Evolutionary conservation across 2,888 invertebrate species (phyloP).

Genomic region (Himalopsyche kuldschensis): DNA sequence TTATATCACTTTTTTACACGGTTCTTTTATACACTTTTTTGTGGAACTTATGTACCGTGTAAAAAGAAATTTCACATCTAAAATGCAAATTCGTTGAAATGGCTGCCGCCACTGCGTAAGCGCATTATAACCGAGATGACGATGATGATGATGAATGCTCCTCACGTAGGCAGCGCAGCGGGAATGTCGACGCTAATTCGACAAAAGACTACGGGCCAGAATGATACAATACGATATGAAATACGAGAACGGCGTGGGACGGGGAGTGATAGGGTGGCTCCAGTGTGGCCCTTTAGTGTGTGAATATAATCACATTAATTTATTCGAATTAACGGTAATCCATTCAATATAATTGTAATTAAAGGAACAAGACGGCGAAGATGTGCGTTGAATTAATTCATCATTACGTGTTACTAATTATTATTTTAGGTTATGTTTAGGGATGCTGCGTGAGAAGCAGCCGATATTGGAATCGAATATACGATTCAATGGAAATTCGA

Average conservation of each 20-base stretch:
- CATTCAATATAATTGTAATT: not conserved
- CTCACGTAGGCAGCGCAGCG: slow-evolving; percentile 23
- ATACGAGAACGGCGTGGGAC: not conserved
- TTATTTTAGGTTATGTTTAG: too few species aligned
- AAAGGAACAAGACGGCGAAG: not conserved
- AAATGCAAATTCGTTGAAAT: too few species aligned
- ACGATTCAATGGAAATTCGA: too few species aligned
- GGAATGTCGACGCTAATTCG: slow-evolving; percentile 23
- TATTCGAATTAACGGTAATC: not conserved
- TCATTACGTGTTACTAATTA: too few species aligned
- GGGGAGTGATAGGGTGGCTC: not conserved
- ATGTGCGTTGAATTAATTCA: not conserved
- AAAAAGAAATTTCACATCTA: too few species aligned
- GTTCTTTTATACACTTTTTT: too few species aligned
- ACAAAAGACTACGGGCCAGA: not conserved
- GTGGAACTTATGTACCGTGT: too few species aligned
- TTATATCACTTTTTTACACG: too few species aligned
- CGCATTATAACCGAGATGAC: not conserved
- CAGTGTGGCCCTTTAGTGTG: not conserved
- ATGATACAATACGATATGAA: not conserved
- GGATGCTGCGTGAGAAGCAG: too few species aligned
- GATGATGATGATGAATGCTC: slow-evolving; percentile 8
- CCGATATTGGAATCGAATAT: too few species aligned
- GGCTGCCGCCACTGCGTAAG: not conserved
- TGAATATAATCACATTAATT: not conserved